These are phyloP conservation scores for Todiramphus chloris DNA, from an alignment of 2,113 vertebrate species.

Conservation along the genomic window DNA sequence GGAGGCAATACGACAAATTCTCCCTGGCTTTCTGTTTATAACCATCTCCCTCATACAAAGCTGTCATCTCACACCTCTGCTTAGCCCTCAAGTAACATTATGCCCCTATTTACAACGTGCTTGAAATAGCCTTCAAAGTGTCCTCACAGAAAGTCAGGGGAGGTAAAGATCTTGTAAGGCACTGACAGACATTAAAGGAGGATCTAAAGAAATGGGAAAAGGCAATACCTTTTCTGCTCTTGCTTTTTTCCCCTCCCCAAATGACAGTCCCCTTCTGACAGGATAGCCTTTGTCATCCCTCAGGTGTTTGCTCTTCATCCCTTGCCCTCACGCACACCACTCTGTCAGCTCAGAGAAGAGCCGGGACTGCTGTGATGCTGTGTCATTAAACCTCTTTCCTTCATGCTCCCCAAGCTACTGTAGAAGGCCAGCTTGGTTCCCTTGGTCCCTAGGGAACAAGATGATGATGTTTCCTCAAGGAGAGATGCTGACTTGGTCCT, in stretches of 20 bases:
- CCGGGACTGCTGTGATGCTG: not conserved
- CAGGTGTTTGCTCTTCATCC: not conserved
- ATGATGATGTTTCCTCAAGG: not conserved
- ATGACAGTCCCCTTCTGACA: not conserved
- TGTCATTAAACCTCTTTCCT: not conserved
- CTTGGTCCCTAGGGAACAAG: not conserved
- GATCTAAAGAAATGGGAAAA: not conserved
- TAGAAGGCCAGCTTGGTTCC: not conserved
- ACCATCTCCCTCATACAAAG: slow-evolving; percentile 15
- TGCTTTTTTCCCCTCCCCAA: not conserved
- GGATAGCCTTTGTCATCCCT: not conserved
- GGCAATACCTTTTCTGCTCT: not conserved
- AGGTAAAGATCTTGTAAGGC: not conserved
- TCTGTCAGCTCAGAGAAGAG: not conserved
- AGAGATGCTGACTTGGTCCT: not conserved
- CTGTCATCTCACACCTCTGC: slow-evolving; percentile 52
- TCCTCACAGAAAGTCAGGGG: not conserved
- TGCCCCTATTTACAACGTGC: not conserved
- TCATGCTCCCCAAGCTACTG: not conserved
- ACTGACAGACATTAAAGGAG: not conserved
- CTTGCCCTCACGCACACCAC: not conserved
- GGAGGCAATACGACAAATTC: not conserved
- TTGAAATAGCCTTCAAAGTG: slow-evolving; percentile 31
- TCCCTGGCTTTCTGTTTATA: slow-evolving; percentile 39
- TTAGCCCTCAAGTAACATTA: slow-evolving; percentile 32